phyloP scores from a whole-genome alignment of 2,888 invertebrate species.

The Nebria salina region DNA sequence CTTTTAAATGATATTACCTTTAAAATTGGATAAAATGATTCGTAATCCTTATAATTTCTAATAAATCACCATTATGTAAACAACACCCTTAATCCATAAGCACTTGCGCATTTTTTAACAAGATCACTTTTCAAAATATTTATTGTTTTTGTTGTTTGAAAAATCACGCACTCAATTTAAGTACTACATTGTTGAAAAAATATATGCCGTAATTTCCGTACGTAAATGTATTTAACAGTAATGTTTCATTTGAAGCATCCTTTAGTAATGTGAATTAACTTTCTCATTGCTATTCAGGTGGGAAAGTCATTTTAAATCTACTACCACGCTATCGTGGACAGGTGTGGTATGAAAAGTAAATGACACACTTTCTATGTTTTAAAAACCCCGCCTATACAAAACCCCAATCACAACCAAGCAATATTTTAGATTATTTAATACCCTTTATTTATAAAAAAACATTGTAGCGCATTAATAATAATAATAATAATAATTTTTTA shows the following conservation, averaged over 20 bases:
- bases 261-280: constrained; percentile 39
- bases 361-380: constrained; percentile 35
- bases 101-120: constrained; percentile 9
- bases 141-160: constrained; percentile 3
- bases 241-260: constrained; percentile 24
- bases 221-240: constrained; percentile 19
- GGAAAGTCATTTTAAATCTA: constrained; percentile 31
- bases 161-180: constrained; percentile 23
- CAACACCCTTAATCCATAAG: constrained; percentile 11
- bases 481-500: no score
- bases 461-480: no score
- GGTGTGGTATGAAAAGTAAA: constrained; percentile 22
- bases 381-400: constrained; percentile 16
- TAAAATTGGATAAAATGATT: constrained; percentile 6
- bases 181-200: constrained; percentile 36
- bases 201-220: background rate
- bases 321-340: constrained; percentile 31
- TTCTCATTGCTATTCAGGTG: constrained; percentile 44
- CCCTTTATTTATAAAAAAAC: no score
- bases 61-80: background rate
- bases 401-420: background rate
- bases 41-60: background rate
- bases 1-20: background rate
- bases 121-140: constrained; percentile 20
- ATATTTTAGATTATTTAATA: background rate